phyloP scores from a whole-genome alignment of 2,888 invertebrate species.

The Papilio protenor region DNA sequence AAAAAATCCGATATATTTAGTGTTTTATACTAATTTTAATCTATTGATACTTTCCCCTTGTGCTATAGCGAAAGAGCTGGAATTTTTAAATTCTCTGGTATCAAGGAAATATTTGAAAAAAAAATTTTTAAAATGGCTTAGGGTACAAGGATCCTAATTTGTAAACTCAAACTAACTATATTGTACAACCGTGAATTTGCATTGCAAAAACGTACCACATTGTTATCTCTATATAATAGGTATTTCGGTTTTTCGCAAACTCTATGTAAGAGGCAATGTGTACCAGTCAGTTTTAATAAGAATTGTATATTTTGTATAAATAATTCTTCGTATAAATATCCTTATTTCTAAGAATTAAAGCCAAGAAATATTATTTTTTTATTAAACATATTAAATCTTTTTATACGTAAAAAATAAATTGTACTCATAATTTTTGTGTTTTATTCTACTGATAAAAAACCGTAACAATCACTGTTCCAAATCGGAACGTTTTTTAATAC shows the following conservation, averaged over 20 bases:
- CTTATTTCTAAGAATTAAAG: slow-evolving; percentile 25
- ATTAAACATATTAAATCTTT: slow-evolving; percentile 34
- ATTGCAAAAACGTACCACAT: no score
- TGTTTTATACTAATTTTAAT: no score
- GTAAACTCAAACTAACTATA: no score
- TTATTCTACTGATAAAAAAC: not conserved
- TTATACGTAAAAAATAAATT: slow-evolving; percentile 42
- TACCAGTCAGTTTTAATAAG: slow-evolving; percentile 69
- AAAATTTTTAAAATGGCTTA: no score
- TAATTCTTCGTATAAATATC: slow-evolving; percentile 26
- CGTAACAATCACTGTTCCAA: not conserved
- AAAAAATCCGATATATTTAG: no score
- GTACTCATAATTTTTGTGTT: slow-evolving; percentile 22
- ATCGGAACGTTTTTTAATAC: not conserved
- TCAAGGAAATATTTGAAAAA: no score
- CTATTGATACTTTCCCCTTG: no score
- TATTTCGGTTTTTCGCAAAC: not conserved
- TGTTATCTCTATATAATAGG: no score
- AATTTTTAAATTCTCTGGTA: no score
- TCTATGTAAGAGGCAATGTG: slow-evolving; percentile 56
- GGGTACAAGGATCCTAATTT: no score
- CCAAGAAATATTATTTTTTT: slow-evolving; percentile 23
- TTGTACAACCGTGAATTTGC: no score
- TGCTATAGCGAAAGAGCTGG: no score
- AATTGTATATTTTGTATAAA: slow-evolving; percentile 51